phyloP scores from a whole-genome alignment of 64 coral and sea anemone species.

The Porites lutea region DNA sequence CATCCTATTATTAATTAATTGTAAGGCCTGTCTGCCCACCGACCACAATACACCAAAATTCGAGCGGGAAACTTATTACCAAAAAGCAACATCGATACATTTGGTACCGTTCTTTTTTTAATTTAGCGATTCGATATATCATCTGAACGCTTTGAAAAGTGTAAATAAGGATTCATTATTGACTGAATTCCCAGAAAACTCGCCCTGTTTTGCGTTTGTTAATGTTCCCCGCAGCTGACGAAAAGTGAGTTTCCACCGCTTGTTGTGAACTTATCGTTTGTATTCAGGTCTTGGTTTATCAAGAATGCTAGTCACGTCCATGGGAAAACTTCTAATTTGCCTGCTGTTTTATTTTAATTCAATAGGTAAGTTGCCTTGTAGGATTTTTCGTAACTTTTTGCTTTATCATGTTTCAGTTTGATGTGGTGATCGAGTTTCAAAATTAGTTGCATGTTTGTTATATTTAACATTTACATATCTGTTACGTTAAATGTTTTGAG shows the following conservation, averaged over 20 bases:
- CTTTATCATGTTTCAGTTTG: background rate
- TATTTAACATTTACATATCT: slow-evolving; percentile 15
- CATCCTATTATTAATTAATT: slow-evolving; percentile 57
- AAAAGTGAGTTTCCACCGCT: slow-evolving; percentile 36
- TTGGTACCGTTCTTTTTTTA: background rate
- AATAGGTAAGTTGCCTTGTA: slow-evolving; percentile 13
- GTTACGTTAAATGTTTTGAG: background rate
- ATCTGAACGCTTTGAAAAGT: background rate
- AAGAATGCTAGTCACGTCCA: slow-evolving; percentile 1
- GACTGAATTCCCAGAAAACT: background rate
- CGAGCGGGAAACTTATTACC: slow-evolving; percentile 13
- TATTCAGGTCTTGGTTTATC: slow-evolving; percentile 31
- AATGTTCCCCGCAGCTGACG: slow-evolving; percentile 27
- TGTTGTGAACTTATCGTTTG: slow-evolving; percentile 44
- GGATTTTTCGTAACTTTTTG: background rate
- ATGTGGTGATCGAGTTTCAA: background rate
- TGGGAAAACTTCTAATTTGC: slow-evolving; percentile 24
- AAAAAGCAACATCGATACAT: slow-evolving; percentile 1
- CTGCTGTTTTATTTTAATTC: slow-evolving; percentile 43
- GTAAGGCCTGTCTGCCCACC: slow-evolving; percentile 5
- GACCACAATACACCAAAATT: slow-evolving; percentile 45
- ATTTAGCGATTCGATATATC: background rate
- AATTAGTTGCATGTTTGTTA: background rate
- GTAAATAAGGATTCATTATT: background rate
- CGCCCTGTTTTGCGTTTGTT: background rate